Conservation (phyloP, 2,797 vertebrate genomes). For the Smutsia gigantea region DNA sequence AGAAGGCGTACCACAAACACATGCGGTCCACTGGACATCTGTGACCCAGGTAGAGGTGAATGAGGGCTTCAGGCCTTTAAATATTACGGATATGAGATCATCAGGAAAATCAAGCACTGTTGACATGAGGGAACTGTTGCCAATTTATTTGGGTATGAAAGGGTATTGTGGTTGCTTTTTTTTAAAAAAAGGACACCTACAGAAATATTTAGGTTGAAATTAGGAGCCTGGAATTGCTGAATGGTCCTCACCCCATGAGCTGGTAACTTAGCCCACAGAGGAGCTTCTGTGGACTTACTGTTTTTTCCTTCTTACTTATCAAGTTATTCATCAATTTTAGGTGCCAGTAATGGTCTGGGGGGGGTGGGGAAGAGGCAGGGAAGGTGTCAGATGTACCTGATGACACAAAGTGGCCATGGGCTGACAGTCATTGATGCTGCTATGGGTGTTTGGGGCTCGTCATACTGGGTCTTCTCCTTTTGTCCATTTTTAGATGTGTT, state of each 20-base stretch:
- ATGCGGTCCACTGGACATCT: accelerated
- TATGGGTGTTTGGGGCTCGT: accelerated
- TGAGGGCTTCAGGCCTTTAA: not conserved
- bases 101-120: not conserved
- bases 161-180: not conserved
- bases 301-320: not conserved
- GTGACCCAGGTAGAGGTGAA: not conserved
- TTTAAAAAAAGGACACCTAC: not conserved
- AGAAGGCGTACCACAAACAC: accelerated
- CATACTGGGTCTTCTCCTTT: too few relatives aligned
- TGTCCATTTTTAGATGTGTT: not conserved
- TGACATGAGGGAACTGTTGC: not conserved
- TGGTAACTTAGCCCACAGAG: not conserved
- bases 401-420: accelerated
- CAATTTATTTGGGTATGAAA: not conserved
- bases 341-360: not conserved
- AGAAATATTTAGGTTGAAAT: not conserved
- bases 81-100: not conserved
- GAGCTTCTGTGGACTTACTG: too few relatives aligned
- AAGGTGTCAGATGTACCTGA: too few relatives aligned
- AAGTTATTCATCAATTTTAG: not conserved
- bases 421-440: accelerated
- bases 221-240: not conserved
- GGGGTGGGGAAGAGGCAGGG: accelerated
- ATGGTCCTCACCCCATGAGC: not conserved